phyloP scores from a whole-genome alignment of 1,140 invertebrate genomes.

The Megathymus violae region DNA sequence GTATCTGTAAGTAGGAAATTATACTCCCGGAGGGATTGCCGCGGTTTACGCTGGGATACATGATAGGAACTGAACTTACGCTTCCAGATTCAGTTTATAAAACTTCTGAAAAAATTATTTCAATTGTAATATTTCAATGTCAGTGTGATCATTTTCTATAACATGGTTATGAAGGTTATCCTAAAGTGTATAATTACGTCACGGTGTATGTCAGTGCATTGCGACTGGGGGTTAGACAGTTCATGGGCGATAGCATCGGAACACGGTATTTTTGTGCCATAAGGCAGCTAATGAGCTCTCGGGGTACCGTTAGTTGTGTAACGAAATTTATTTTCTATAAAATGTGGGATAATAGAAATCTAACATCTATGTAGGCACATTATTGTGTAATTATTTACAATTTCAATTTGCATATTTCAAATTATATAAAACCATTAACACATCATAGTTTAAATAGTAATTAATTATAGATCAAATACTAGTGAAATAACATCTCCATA shows the following conservation, averaged over 20 bases:
- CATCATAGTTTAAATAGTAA: no score
- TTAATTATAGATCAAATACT: no score
- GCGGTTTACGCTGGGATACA: no score
- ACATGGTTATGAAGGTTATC: not conserved
- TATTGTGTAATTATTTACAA: not conserved
- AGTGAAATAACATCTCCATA: no score
- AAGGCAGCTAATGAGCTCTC: conserved; percentile 22
- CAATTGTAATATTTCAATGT: no score
- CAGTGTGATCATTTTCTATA: not conserved
- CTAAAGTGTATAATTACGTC: conserved; percentile 10
- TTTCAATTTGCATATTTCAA: no score
- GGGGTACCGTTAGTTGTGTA: conserved; percentile 7
- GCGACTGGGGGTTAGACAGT: conserved; percentile 47
- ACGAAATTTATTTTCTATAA: conserved; percentile 5
- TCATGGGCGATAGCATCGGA: conserved; percentile 47
- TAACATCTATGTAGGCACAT: not conserved
- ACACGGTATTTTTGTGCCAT: conserved; percentile 46
- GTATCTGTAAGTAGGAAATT: no score
- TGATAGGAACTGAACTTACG: no score
- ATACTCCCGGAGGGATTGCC: no score
- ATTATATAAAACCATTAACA: no score
- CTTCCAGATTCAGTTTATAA: no score
- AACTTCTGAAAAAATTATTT: no score
- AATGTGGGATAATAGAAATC: not conserved
- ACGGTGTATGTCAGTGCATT: conserved; percentile 40